These are phyloP conservation scores for Zaprionus obscuricornis DNA, from an alignment of 2,888 invertebrate species.

Conservation along the genomic window DNA sequence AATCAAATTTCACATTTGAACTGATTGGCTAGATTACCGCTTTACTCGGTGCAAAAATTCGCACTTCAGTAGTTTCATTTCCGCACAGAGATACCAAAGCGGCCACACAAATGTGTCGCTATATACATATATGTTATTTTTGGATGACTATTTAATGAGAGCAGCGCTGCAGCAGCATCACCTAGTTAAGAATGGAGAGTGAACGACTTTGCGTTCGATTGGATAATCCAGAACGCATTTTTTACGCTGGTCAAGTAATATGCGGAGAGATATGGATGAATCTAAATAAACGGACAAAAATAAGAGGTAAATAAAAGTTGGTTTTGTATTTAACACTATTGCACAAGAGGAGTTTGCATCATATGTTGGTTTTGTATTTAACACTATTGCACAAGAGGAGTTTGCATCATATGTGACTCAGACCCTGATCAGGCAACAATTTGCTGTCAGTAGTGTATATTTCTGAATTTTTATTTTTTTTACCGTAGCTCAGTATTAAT, in stretches of 20 bases:
- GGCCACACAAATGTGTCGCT: conserved; percentile 56
- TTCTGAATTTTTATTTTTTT: conserved; percentile 27
- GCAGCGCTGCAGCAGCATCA: conserved; percentile 15
- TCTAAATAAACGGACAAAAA: conserved; percentile 81
- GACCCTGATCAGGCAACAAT: conserved; percentile 11
- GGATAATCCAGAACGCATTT: conserved; percentile 81
- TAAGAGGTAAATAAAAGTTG: conserved; percentile 78
- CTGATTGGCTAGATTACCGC: neutral
- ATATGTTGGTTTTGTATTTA: conserved; percentile 19
- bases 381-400: conserved; percentile 29
- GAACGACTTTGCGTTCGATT: conserved; percentile 82
- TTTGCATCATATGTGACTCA: conserved; percentile 62
- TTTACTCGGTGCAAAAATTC: conserved; percentile 16
- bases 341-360: conserved; percentile 43
- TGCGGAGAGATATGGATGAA: conserved; percentile 82
- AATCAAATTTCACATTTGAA: neutral
- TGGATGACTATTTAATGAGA: conserved; percentile 66
- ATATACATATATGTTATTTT: conserved; percentile 68
- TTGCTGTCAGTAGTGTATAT: conserved; percentile 32
- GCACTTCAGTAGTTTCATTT: conserved; percentile 41
- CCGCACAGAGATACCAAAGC: conserved; percentile 51
- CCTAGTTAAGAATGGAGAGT: conserved; percentile 79
- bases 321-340: conserved; percentile 21
- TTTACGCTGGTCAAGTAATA: conserved; percentile 81
- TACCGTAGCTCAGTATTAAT: conserved; percentile 52